Evolutionary conservation across 2,113 vertebrate species (phyloP).

Genomic region (Setophaga coronata): DNA sequence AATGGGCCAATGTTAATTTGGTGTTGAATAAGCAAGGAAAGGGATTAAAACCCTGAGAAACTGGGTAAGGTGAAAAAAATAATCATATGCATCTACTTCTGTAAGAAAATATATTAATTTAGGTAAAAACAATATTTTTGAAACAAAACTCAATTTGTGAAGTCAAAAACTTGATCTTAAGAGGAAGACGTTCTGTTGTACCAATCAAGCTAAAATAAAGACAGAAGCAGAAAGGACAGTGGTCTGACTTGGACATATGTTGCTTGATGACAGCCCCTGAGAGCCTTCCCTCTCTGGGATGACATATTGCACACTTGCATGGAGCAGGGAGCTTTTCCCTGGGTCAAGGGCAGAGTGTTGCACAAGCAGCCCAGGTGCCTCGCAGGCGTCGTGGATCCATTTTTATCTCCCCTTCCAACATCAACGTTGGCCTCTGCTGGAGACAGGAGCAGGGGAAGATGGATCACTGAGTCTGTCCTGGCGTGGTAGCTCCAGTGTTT

Average conservation of each 20-base stretch:
- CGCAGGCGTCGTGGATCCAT: neutral
- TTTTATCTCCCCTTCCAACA: neutral
- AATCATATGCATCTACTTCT: neutral
- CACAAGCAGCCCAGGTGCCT: neutral
- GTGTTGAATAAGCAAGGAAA: neutral
- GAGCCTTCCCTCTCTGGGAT: neutral
- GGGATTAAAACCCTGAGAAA: neutral
- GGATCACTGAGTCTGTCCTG: constrained; percentile 15
- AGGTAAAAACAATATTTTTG: neutral
- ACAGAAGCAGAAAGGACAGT: neutral
- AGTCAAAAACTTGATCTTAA: neutral
- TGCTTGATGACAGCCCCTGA: neutral
- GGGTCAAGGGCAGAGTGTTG: neutral
- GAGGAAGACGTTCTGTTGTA: neutral
- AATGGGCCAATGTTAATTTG: neutral
- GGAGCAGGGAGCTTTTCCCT: neutral
- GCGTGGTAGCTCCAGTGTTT: neutral
- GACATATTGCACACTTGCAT: neutral
- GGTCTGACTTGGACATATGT: neutral
- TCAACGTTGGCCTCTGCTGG: neutral
- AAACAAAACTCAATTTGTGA: neutral
- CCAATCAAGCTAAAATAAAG: neutral
- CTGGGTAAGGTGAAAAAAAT: neutral
- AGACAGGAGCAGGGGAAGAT: constrained; percentile 19
- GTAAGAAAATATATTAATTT: neutral